A percentile compares a stretch with the other conserved stretches of the same genome.
phyloP scores from a whole-genome alignment of 2,113 vertebrate genomes.

The Catharus fuscescens region DNA sequence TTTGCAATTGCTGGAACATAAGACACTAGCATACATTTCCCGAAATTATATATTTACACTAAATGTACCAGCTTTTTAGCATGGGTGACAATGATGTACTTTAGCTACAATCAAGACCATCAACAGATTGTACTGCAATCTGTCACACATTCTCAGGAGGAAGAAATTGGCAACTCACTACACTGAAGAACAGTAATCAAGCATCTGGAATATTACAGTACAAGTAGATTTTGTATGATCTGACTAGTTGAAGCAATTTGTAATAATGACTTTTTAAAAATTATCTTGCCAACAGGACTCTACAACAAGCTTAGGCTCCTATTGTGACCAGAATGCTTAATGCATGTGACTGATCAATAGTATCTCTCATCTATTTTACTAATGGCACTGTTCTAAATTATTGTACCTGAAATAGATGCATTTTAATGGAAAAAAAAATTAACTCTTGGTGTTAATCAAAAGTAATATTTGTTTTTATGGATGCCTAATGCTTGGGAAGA shows the following conservation, averaged over 20 bases:
- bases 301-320: conserved; percentile 12
- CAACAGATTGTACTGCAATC: conserved; percentile 80
- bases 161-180: conserved; percentile 70
- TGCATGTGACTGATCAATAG: background rate
- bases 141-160: conserved; percentile 74
- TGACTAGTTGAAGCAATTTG: conserved; percentile 67
- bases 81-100: conserved; percentile 48
- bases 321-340: background rate
- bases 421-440: background rate
- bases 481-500: background rate
- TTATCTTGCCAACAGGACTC: conserved; percentile 47
- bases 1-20: background rate
- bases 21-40: conserved; percentile 13
- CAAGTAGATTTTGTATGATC: conserved; percentile 59
- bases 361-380: background rate
- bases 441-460: conserved; percentile 12
- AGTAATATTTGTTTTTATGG: conserved; percentile 17
- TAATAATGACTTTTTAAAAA: conserved; percentile 66
- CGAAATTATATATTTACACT: conserved; percentile 43
- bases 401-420: background rate
- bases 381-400: background rate
- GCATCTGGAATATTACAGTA: conserved; percentile 77
- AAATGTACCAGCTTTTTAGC: conserved; percentile 35
- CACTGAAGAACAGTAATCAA: conserved; percentile 69
- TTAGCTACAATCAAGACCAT: conserved; percentile 58